Evolutionary conservation across 1,140 invertebrate species (phyloP), one percentile per base, ranked within the genome.

Genomic region (Gonatopus flavifemur): DNA sequence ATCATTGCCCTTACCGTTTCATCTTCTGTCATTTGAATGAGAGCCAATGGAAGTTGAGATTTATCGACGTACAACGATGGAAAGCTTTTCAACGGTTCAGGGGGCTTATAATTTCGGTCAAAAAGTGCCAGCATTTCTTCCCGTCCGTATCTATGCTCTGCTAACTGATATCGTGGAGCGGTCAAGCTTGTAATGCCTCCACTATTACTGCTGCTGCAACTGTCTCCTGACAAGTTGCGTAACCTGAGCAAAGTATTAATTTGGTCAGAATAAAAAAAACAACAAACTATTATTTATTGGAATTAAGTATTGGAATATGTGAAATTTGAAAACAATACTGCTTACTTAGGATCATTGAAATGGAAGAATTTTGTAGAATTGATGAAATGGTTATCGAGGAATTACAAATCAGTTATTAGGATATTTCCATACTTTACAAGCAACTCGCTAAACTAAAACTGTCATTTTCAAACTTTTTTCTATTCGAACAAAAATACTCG

Each of bases 51-150:
- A 57, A 82, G 80, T 67, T 91, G 87, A 61, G 84, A 76, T 71
- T 89, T 87, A 57, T 92, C 89, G 44, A 88, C 80, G 67, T 83
- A 88, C 9, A 94, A 77, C 36, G 82, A 80, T 53, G 83, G 80
- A 64, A 88, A 84, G 48, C 79, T 79, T 21, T 83, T 69, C 37
- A 91, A 74, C 42, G 83, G 82, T 49, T 84, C 81, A n/a, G 89
- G 88, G 43, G 87, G 78, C 62, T 82, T 81, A 43, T 82, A 78
- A 62, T 79, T 82, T 58, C 84, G 84, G 59, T 90, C 84, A 66
- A 86, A 93, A 24, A 94, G 69, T 32, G 89, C 88, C 48, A 95
- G 74, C 90, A 95, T 93, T 68, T 94, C 91, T 77, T 95, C 92
- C 57, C 90, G 80, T 21, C 90, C 90, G 62, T 94, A 94, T 49